phyloP scores from a whole-genome alignment of 2,888 invertebrate species.

The Apocheima hispidaria region DNA sequence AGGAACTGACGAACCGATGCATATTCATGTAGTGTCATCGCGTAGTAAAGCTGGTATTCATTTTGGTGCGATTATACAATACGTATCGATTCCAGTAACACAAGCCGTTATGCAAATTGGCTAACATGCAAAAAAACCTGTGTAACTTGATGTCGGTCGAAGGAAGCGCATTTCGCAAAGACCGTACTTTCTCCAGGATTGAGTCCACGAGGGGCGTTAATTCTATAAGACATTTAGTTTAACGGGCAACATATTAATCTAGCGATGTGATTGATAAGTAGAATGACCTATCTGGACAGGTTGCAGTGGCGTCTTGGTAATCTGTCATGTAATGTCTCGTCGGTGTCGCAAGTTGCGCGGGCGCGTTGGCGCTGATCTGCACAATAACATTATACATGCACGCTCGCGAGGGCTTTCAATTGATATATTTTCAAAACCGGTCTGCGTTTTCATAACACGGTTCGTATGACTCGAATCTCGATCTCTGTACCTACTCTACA shows the following conservation, averaged over 20 bases:
- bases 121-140: conserved; percentile 56
- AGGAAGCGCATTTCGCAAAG: conserved; percentile 47
- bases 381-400: conserved; percentile 81
- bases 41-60: conserved; percentile 46
- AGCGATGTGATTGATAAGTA: conserved; percentile 44
- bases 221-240: conserved; percentile 21
- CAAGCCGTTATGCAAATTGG: conserved; percentile 62
- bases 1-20: conserved; percentile 47
- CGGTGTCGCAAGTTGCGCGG: conserved; percentile 67
- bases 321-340: conserved; percentile 69
- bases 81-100: conserved; percentile 52
- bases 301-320: conserved; percentile 58
- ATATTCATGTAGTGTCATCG: conserved; percentile 52
- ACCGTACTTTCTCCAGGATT: conserved; percentile 49
- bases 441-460: conserved; percentile 80
- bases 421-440: conserved; percentile 84
- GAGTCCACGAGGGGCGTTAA: conserved; percentile 11
- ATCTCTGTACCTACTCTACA: conserved; percentile 53
- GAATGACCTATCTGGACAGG: conserved; percentile 56
- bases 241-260: conserved; percentile 36
- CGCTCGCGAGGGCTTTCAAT: conserved; percentile 75
- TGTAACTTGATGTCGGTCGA: conserved; percentile 51
- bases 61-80: conserved; percentile 56
- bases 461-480: conserved; percentile 58
- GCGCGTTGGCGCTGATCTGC: conserved; percentile 57